These are phyloP conservation scores for Zaprionus ornatus DNA, from an alignment of 1,140 invertebrate species.

Conservation along the genomic window DNA sequence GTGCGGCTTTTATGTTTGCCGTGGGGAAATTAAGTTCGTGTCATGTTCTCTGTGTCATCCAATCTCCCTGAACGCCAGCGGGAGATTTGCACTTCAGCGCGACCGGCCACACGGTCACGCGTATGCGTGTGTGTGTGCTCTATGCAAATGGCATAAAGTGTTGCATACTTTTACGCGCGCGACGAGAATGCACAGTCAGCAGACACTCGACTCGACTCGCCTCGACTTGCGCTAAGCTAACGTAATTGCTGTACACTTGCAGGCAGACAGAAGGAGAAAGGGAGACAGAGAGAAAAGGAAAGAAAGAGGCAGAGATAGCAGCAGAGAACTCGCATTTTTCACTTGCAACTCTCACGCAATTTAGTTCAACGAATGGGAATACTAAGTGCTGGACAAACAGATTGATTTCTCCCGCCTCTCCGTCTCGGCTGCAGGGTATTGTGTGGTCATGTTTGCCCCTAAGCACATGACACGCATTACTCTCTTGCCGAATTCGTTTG, in stretches of 20 bases:
- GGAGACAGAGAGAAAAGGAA: background rate
- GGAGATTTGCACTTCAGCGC: slow-evolving; percentile 31
- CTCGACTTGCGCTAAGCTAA: background rate
- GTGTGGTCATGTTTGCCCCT: background rate
- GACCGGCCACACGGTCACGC: slow-evolving; percentile 45
- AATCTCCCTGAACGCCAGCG: slow-evolving; percentile 23
- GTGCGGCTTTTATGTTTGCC: slow-evolving; percentile 54
- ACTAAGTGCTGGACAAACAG: slow-evolving; percentile 3
- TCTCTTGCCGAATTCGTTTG: background rate
- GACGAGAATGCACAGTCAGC: background rate
- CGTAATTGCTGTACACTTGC: background rate
- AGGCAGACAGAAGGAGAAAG: background rate
- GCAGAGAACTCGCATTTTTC: background rate
- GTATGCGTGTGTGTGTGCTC: slow-evolving; percentile 49
- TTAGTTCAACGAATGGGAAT: background rate
- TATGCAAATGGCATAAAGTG: slow-evolving; percentile 60
- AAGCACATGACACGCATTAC: background rate
- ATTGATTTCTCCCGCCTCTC: background rate
- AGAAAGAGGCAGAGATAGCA: no score
- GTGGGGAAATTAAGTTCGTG: slow-evolving; percentile 81
- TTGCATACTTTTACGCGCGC: slow-evolving; percentile 32
- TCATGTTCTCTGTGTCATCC: slow-evolving; percentile 74
- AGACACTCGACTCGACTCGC: no score
- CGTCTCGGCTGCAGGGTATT: background rate
- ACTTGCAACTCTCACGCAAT: background rate